A percentile compares a stretch with the other conserved stretches of the same genome.
Conservation (phyloP, 2,113 vertebrate species). For the Rhipidura dahli region DNA sequence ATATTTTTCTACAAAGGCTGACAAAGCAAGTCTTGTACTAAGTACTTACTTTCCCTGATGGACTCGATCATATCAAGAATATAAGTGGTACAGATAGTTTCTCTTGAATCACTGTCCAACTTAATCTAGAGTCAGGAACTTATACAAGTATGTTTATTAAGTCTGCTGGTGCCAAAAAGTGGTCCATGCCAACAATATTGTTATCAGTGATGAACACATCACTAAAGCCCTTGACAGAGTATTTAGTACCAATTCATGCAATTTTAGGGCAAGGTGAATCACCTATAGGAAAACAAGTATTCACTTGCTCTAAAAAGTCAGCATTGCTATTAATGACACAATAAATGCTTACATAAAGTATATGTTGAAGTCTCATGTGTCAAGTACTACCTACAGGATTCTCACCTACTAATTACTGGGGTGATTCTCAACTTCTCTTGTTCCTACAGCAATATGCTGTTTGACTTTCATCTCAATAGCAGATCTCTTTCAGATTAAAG, state of each 20-base stretch:
- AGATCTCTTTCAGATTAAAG: neutral
- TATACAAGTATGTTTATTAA: neutral
- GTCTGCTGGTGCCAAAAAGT: neutral
- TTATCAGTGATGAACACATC: neutral
- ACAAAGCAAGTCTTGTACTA: neutral
- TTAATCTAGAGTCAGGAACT: neutral
- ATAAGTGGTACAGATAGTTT: neutral
- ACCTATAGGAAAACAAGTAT: neutral
- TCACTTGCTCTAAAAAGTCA: neutral
- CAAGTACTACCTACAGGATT: neutral
- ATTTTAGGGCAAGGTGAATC: neutral
- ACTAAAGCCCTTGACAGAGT: neutral
- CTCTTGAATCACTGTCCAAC: neutral
- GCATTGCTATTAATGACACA: neutral
- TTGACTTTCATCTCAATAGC: neutral
- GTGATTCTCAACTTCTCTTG: neutral
- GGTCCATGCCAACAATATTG: neutral
- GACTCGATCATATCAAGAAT: neutral
- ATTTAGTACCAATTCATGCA: neutral
- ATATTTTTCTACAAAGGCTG: neutral
- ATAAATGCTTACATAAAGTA: neutral
- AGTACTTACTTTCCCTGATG: neutral
- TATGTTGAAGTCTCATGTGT: neutral
- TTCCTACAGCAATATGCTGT: neutral
- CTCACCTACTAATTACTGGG: neutral